These are phyloP conservation scores for Lacerta viridis DNA, from an alignment of 2,797 vertebrate species.

Conservation along the genomic window DNA sequence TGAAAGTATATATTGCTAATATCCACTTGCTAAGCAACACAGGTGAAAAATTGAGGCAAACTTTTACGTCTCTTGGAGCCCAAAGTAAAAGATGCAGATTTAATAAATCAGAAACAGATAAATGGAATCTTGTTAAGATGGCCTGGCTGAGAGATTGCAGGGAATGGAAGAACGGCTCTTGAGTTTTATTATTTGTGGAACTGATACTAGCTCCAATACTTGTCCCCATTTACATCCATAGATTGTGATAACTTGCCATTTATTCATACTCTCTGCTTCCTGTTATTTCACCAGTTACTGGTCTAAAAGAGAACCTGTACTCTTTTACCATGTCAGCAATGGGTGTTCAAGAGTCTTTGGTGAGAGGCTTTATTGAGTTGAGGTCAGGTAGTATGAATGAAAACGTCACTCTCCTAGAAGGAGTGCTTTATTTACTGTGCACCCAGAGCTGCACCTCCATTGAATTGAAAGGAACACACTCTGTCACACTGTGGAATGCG, in stretches of 20 bases:
- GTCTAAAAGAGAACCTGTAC: no score
- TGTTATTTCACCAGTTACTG: no score
- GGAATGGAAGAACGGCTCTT: background rate
- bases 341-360: no score
- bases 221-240: no score
- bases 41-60: background rate
- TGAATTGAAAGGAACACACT: background rate
- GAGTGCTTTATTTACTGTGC: background rate
- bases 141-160: background rate
- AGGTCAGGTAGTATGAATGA: background rate
- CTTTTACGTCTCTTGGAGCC: background rate
- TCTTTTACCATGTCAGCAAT: no score
- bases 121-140: background rate
- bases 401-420: background rate
- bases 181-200: background rate
- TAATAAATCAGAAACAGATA: background rate
- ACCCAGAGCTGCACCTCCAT: background rate
- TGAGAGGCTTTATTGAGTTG: background rate
- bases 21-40: background rate
- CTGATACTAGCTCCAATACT: no score
- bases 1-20: constrained; percentile 8
- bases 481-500: background rate
- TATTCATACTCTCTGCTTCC: no score
- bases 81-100: constrained; percentile 14
- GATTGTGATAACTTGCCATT: no score